phyloP scores from a whole-genome alignment of 2,888 invertebrate species.

The Pristionchus entomophagus region DNA sequence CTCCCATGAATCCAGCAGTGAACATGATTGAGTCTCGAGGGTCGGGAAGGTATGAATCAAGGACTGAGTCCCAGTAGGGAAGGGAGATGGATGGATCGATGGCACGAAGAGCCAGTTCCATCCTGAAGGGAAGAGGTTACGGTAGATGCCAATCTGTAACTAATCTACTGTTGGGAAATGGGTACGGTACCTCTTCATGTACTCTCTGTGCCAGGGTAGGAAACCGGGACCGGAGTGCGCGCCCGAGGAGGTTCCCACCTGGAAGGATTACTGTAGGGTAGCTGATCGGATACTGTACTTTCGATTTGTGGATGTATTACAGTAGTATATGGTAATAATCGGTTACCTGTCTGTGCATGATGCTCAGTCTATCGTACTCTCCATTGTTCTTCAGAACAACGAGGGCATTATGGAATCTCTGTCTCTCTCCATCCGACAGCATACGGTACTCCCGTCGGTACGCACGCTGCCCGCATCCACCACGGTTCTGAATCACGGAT shows the following conservation, averaged over 20 bases:
- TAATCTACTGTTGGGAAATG: too few relatives aligned
- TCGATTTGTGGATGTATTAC: too few relatives aligned
- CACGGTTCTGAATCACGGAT: slow-evolving; percentile 36
- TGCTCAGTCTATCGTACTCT: slow-evolving; percentile 71
- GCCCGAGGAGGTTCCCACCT: slow-evolving; percentile 70
- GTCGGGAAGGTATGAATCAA: slow-evolving; percentile 70
- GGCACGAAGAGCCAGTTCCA: slow-evolving; percentile 72
- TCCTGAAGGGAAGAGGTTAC: slow-evolving; percentile 50
- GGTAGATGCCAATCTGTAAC: too few relatives aligned
- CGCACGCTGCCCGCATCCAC: slow-evolving; percentile 23
- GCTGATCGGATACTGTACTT: background rate
- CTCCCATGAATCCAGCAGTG: slow-evolving; percentile 49
- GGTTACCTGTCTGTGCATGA: slow-evolving; percentile 59
- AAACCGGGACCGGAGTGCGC: slow-evolving; percentile 75
- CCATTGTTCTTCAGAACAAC: slow-evolving; percentile 71
- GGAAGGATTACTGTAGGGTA: slow-evolving; percentile 45
- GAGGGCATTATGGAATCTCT: slow-evolving; percentile 72
- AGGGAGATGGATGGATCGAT: slow-evolving; percentile 76
- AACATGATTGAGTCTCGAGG: slow-evolving; percentile 70
- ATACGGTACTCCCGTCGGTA: slow-evolving; percentile 68
- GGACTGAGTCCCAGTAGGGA: slow-evolving; percentile 76
- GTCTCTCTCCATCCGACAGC: slow-evolving; percentile 68
- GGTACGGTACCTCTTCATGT: slow-evolving; percentile 69
- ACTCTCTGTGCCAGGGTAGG: slow-evolving; percentile 74
- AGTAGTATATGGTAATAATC: too few relatives aligned